Evolutionary conservation across 2,888 invertebrate species (phyloP).

Genomic region (Chloroclysta siterata): DNA sequence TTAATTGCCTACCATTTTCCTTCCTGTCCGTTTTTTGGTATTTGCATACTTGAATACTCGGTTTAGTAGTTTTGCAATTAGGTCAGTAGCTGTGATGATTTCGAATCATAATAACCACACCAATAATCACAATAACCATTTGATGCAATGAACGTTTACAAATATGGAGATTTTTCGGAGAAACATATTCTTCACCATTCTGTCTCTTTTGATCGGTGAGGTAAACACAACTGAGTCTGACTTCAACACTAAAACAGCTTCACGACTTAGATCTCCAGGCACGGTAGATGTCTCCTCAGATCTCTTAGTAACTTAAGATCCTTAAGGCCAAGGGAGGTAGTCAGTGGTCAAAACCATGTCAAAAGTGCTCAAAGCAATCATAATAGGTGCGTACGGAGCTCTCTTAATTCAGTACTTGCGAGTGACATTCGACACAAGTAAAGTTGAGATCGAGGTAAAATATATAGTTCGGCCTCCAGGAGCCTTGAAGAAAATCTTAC

Average conservation of each 20-base stretch:
- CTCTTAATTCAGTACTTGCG: slow-evolving; percentile 56
- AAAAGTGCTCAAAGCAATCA: slow-evolving; percentile 54
- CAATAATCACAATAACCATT: neutral
- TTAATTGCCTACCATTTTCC: slow-evolving; percentile 72
- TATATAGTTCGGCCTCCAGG: slow-evolving; percentile 51
- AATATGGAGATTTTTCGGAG: slow-evolving; percentile 5
- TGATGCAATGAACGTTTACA: slow-evolving; percentile 26
- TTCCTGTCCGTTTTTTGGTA: slow-evolving; percentile 53
- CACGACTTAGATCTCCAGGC: too few relatives aligned
- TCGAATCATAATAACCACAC: slow-evolving; percentile 2
- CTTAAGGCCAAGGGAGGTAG: too few relatives aligned
- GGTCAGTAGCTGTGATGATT: neutral
- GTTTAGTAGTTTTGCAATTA: slow-evolving; percentile 8
- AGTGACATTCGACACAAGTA: slow-evolving; percentile 43
- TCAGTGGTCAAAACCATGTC: slow-evolving; percentile 50
- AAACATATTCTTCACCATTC: neutral
- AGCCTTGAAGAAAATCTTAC: slow-evolving; percentile 46
- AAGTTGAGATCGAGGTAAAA: slow-evolving; percentile 55
- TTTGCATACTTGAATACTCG: slow-evolving; percentile 58
- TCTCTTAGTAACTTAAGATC: too few relatives aligned
- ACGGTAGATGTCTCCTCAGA: too few relatives aligned
- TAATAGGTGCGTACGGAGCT: slow-evolving; percentile 52
- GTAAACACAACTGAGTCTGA: neutral
- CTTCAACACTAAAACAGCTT: slow-evolving; percentile 10
- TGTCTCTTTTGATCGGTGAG: neutral